Evolutionary conservation across 2,888 invertebrate genomes (phyloP).

Genomic region (Phymatocera aterrima): DNA sequence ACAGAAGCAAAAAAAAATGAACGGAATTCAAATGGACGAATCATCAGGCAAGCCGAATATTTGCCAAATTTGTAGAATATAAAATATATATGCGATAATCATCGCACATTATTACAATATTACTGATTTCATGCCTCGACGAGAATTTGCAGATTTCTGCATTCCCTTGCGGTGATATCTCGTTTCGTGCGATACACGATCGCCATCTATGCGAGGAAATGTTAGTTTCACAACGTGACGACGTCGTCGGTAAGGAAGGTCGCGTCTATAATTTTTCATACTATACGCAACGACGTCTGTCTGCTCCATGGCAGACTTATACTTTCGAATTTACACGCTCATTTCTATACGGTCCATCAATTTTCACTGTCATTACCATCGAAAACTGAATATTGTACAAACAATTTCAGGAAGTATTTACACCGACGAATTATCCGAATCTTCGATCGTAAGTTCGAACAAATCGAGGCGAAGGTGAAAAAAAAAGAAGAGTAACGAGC

Average conservation of each 20-base stretch:
- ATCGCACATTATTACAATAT: background rate
- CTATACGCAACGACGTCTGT: background rate
- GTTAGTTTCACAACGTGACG: background rate
- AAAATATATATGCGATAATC: too few species aligned
- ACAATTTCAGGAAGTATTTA: background rate
- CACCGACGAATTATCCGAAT: too few species aligned
- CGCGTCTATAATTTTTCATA: background rate
- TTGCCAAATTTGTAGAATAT: too few species aligned
- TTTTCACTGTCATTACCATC: background rate
- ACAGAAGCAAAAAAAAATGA: too few species aligned
- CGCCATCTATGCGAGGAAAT: conserved; percentile 19
- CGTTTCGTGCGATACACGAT: background rate
- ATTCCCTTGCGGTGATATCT: background rate
- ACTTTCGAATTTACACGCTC: too few species aligned
- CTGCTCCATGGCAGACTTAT: too few species aligned
- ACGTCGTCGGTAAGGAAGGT: conserved; percentile 20
- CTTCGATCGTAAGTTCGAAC: too few species aligned
- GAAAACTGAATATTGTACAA: background rate
- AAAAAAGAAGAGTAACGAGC: background rate
- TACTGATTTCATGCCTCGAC: background rate
- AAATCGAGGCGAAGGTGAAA: background rate
- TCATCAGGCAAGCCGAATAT: too few species aligned
- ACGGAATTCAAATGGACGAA: too few species aligned
- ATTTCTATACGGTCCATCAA: background rate
- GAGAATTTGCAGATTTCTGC: conserved; percentile 14